These are phyloP conservation scores for Caenorhabditis angaria DNA, from an alignment of 2,888 invertebrate genomes.

Conservation along the genomic window DNA sequence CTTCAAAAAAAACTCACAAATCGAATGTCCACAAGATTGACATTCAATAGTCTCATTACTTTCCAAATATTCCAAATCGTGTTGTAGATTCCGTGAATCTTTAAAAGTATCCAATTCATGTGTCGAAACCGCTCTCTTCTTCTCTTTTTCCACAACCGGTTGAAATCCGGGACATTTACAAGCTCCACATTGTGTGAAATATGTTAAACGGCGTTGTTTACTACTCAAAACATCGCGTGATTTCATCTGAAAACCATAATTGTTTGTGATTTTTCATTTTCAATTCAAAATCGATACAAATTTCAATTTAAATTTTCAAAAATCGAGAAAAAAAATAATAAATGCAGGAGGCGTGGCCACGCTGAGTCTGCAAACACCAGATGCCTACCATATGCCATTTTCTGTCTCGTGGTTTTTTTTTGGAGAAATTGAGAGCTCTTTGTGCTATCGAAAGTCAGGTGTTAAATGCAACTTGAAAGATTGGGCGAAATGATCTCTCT, in stretches of 20 bases:
- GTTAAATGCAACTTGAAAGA: too few species aligned
- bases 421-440: too few species aligned
- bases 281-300: neutral
- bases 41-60: slow-evolving; percentile 25
- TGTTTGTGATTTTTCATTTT: neutral
- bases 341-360: slow-evolving; percentile 4
- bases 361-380: slow-evolving; percentile 18
- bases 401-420: neutral
- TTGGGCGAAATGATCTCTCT: too few species aligned
- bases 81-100: slow-evolving; percentile 24
- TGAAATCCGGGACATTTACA: slow-evolving; percentile 30
- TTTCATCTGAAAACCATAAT: slow-evolving; percentile 16
- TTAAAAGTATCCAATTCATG: slow-evolving; percentile 19
- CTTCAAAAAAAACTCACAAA: slow-evolving; percentile 9
- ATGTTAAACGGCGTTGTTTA: slow-evolving; percentile 17
- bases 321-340: neutral
- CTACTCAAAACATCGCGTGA: slow-evolving; percentile 16
- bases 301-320: slow-evolving; percentile 1
- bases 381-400: neutral
- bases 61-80: slow-evolving; percentile 24
- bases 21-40: slow-evolving; percentile 28
- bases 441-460: too few species aligned
- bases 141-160: slow-evolving; percentile 17
- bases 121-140: slow-evolving; percentile 14
- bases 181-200: slow-evolving; percentile 28